A percentile compares a stretch with the other conserved stretches of the same genome.
These are phyloP conservation scores for Volucella zonaria DNA, from an alignment of 2,888 invertebrate genomes.

Conservation along the genomic window DNA sequence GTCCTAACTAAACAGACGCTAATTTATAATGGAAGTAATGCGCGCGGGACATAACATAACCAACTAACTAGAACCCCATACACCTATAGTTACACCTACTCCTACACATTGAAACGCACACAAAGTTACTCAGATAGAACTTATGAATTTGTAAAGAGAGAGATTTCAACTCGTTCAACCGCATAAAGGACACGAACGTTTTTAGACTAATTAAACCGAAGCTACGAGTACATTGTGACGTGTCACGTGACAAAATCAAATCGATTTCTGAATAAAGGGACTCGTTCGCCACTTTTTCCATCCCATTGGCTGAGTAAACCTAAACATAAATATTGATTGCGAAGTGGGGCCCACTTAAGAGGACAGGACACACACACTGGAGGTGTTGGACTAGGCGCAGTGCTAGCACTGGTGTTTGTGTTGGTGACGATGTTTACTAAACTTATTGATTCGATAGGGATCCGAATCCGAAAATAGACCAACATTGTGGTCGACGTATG, in stretches of 20 bases:
- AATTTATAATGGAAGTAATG: conserved; percentile 65
- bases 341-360: conserved; percentile 41
- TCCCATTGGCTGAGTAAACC: conserved; percentile 50
- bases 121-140: conserved; percentile 35
- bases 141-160: conserved; percentile 7
- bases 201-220: conserved; percentile 50
- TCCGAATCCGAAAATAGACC: conserved; percentile 40
- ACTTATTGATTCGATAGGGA: conserved; percentile 58
- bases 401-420: conserved; percentile 24
- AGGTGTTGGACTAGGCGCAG: conserved; percentile 8
- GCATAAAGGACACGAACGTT: conserved; percentile 11
- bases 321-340: conserved; percentile 67
- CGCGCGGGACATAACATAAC: conserved; percentile 8
- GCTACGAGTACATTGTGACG: conserved; percentile 22
- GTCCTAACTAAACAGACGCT: conserved; percentile 66
- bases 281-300: conserved; percentile 10
- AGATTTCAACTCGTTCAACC: conserved; percentile 12
- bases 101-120: too few species aligned
- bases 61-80: too few species aligned
- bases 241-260: conserved; percentile 56
- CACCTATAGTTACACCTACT: too few species aligned
- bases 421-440: conserved; percentile 60
- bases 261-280: conserved; percentile 58
- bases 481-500: conserved; percentile 12
- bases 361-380: conserved; percentile 14